A percentile compares a stretch with the other conserved stretches of the same genome.
phyloP scores from a whole-genome alignment of 2,888 invertebrate genomes.

The Zygogramma bicolorata region DNA sequence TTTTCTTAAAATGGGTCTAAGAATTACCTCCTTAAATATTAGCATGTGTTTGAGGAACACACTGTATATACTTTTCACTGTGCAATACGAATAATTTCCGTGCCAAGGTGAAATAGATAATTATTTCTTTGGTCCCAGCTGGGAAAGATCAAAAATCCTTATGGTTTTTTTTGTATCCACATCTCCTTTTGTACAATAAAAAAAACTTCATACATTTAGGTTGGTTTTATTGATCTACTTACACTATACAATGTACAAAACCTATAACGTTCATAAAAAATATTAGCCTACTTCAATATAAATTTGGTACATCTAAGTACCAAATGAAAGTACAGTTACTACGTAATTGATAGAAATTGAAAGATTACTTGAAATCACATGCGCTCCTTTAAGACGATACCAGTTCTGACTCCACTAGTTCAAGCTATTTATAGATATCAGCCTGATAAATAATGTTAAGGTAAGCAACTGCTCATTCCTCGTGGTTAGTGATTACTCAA shows the following conservation, averaged over 20 bases:
- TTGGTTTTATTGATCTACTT: slow-evolving; percentile 46
- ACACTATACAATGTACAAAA: slow-evolving; percentile 68
- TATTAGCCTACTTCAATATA: slow-evolving; percentile 60
- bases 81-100: no score
- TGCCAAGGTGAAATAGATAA: no score
- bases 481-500: not conserved
- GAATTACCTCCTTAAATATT: no score
- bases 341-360: slow-evolving; percentile 37
- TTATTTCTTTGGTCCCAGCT: no score
- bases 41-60: no score
- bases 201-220: slow-evolving; percentile 21
- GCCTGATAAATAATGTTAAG: slow-evolving; percentile 29
- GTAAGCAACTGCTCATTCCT: not conserved
- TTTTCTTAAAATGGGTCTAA: no score
- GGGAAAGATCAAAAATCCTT: no score
- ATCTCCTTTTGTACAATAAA: no score
- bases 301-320: slow-evolving; percentile 46
- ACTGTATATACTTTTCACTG: no score
- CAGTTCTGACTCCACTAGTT: slow-evolving; percentile 46
- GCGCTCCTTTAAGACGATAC: slow-evolving; percentile 48
- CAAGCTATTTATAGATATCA: slow-evolving; percentile 28
- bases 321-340: slow-evolving; percentile 47
- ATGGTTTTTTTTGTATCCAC: no score
- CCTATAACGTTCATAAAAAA: slow-evolving; percentile 64
- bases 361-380: slow-evolving; percentile 51